Evolutionary conservation across 2,888 invertebrate species (phyloP), one percentile per base, ranked within the genome.

Genomic region (Drosophila leonis): DNA sequence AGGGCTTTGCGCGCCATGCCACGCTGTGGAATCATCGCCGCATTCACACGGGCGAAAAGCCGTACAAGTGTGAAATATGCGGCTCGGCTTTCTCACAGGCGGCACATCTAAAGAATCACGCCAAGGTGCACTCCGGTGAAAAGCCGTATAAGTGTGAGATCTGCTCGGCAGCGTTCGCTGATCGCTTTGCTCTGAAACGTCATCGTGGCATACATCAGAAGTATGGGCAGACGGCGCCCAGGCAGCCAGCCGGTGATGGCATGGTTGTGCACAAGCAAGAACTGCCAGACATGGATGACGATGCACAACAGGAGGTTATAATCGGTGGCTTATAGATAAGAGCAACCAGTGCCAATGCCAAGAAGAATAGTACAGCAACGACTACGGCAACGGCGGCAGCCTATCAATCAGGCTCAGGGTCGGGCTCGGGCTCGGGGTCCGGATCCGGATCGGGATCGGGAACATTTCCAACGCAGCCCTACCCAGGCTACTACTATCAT

Each of bases 61-160:
- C 92, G 61, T 93, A 92, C 86, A 96, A 97, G 91, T 97, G 97
- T 92, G 97, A 97, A 80, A 96, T 96, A 62, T 97, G 97, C 91
- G 97, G 97, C n/a, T 97, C 97, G 29, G 97, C 97, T 65, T 97
- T 97, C 92, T 97, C 97, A 92, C 97, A 97, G 93, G 97, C 97
- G 31, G 97, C 97, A 33, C 97, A 97, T 93, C 94, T 97, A 69
- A 97, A 97, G 92, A 97, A 97, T 92, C 97, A 97, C 90, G 97
- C 97, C 57, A 97, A 97, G 93, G 95, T 96, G 66, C 96, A 96
- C 93, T 96, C 96, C 1, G 96, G 96, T 4, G 96, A 96, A 93
- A 96, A 96, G 85, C 97, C 97, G 0, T 96, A 96, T 92, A 96
- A 96, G 88, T 97, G 97, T 93, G 96, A 97, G 92, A 96, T 96